phyloP scores from a whole-genome alignment of 2,888 invertebrate genomes.

The Opisthograptis luteolata region DNA sequence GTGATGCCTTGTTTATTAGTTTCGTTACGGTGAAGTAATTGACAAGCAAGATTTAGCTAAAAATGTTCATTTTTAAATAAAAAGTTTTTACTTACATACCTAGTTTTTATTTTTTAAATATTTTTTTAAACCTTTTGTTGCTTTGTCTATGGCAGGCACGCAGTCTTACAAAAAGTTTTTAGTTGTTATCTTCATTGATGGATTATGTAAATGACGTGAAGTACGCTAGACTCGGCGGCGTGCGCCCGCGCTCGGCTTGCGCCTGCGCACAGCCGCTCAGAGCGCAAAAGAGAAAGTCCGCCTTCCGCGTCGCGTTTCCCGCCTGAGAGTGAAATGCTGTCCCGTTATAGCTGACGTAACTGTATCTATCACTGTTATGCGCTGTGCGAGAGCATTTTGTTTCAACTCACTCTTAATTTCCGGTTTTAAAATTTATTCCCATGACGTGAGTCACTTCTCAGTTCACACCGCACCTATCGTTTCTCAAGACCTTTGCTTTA shows the following conservation, averaged over 20 bases:
- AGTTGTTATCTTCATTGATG: conserved; percentile 5
- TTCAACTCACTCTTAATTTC: conserved; percentile 31
- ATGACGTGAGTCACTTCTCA: background rate
- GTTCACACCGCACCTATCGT: background rate
- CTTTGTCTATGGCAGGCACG: too few relatives aligned
- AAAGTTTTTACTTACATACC: too few relatives aligned
- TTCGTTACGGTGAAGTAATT: too few relatives aligned
- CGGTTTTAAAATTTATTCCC: conserved; percentile 7
- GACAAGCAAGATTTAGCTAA: too few relatives aligned
- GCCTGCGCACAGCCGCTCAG: conserved; percentile 51
- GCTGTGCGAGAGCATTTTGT: conserved; percentile 38
- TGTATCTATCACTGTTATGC: conserved; percentile 57
- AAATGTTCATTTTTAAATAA: too few relatives aligned
- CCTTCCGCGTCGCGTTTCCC: conserved; percentile 82
- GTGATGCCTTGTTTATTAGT: too few relatives aligned
- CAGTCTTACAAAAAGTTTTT: too few relatives aligned
- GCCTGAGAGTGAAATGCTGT: conserved; percentile 82
- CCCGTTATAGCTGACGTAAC: conserved; percentile 81
- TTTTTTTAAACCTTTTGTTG: too few relatives aligned
- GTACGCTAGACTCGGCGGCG: conserved; percentile 13
- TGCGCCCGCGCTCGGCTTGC: conserved; percentile 42
- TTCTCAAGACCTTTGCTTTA: too few relatives aligned
- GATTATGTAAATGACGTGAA: conserved; percentile 29
- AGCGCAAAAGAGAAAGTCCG: conserved; percentile 81
- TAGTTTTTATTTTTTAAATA: too few relatives aligned